Percentiles rank a stretch among this genome's conserved stretches.
Conservation (phyloP, 2,113 vertebrate genomes). For the Phalacrocorax aristotelis region DNA sequence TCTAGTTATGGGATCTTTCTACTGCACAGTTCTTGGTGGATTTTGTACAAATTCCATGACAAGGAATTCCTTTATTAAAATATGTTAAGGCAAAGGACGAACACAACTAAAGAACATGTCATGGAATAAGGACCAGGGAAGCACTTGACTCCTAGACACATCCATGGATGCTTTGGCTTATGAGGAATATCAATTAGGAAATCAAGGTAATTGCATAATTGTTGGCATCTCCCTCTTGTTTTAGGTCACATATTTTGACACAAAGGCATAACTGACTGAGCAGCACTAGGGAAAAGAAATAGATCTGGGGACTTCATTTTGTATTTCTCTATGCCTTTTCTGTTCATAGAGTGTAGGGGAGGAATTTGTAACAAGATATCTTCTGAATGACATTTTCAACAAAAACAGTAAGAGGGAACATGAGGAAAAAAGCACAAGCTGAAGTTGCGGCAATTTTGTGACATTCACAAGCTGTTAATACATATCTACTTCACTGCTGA, state of each 20-base stretch:
- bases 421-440: background rate
- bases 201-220: background rate
- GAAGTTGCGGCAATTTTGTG: background rate
- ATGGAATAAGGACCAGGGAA: background rate
- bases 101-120: background rate
- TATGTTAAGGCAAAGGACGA: background rate
- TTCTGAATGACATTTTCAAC: background rate
- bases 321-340: background rate
- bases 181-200: background rate
- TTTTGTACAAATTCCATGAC: background rate
- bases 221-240: background rate
- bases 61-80: background rate
- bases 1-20: background rate
- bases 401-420: background rate
- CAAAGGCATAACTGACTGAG: background rate
- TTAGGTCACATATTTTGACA: background rate
- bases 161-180: background rate
- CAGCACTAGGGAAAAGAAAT: background rate
- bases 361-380: background rate
- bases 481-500: background rate
- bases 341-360: background rate
- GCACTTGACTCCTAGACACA: background rate
- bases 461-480: background rate
- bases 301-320: background rate
- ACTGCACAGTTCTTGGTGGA: background rate